Conservation (phyloP, 2,113 vertebrate genomes). For the Vicugna pacos region DNA sequence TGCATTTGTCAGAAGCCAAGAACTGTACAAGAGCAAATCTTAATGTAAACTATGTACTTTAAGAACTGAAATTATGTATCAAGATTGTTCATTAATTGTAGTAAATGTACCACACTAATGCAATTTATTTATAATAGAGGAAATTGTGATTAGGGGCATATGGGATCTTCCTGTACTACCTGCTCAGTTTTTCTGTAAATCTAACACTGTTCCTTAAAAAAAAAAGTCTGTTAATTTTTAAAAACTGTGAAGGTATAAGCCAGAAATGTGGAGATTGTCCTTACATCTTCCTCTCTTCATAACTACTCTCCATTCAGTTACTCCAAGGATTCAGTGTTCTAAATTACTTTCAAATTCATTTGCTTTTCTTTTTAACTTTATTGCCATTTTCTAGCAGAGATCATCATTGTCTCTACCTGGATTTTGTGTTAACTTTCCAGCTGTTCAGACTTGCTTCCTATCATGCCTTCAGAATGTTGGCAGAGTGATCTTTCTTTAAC, state of each 20-base stretch:
- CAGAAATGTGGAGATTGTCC: neutral
- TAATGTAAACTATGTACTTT: neutral
- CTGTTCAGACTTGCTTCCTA: neutral
- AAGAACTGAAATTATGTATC: neutral
- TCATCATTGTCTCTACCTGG: neutral
- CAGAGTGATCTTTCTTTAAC: neutral
- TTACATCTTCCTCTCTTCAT: neutral
- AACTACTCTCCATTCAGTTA: neutral
- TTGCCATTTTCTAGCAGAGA: neutral
- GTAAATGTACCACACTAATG: neutral
- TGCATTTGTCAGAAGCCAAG: neutral
- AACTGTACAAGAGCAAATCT: neutral
- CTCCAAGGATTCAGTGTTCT: neutral
- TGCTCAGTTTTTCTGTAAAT: neutral
- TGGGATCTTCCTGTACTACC: neutral
- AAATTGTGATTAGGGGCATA: neutral
- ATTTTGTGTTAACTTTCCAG: neutral
- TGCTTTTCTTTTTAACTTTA: neutral
- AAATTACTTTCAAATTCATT: conserved; percentile 11
- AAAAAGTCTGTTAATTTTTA: neutral
- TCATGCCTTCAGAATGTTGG: neutral
- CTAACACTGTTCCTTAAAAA: conserved; percentile 13
- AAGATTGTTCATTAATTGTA: neutral
- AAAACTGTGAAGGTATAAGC: neutral
- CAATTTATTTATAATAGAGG: neutral